Conservation (phyloP, 1,140 invertebrate species). For the Neodiprion pinetum region DNA sequence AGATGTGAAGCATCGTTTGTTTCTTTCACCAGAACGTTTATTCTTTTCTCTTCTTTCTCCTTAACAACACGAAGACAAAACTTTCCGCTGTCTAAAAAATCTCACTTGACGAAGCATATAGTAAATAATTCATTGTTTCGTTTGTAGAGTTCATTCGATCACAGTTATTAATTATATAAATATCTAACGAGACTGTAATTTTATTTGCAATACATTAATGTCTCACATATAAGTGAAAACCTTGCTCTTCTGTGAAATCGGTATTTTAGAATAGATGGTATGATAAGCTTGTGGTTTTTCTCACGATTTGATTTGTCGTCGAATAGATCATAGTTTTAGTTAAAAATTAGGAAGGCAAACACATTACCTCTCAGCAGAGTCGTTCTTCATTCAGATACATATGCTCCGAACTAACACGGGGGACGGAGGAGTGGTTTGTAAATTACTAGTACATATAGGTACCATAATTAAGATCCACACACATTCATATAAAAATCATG, state of each 20-base stretch:
- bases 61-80: background rate
- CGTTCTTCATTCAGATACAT: background rate
- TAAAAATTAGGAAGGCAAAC: background rate
- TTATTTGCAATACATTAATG: too few species aligned
- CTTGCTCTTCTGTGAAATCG: too few species aligned
- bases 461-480: background rate
- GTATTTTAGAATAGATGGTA: too few species aligned
- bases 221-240: too few species aligned
- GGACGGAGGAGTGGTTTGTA: background rate
- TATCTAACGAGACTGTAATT: too few species aligned
- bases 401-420: background rate
- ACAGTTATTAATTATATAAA: too few species aligned
- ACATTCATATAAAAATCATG: constrained; percentile 35
- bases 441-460: background rate
- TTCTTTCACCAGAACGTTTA: too few species aligned
- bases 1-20: too few species aligned
- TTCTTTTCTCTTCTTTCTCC: too few species aligned
- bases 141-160: constrained; percentile 5
- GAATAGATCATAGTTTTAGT: too few species aligned
- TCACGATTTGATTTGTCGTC: too few species aligned
- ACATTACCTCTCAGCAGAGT: background rate
- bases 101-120: constrained; percentile 30
- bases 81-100: constrained; percentile 1
- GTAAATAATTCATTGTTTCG: constrained; percentile 50
- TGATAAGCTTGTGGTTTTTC: too few species aligned